Evolutionary conservation across 2,888 invertebrate species (phyloP), one percentile per base, ranked within the genome.

Genomic region (Epirrita christyi): DNA sequence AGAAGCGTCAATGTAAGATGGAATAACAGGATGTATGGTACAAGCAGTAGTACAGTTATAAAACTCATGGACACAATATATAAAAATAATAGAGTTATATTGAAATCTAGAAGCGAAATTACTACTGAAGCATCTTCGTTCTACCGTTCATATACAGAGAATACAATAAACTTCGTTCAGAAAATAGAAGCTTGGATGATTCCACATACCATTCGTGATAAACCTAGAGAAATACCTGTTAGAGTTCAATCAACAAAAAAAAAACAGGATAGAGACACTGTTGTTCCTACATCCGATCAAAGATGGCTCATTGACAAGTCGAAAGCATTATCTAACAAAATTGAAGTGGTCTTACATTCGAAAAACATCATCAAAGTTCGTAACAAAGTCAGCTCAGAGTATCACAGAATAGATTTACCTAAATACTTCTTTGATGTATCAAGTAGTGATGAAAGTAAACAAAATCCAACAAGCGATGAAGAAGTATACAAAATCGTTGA

Each of bases 161-260:
- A 78, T 15, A 71, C 70, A 40, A 76, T 80, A 0, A 80, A 82
- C 55, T 86, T 83, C 46, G 67, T 78, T n/a, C 74, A 81, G 60
- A 75, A 83, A 34, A 72, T 89, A 55, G 77, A 88, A 77, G 85
- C 88, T 1, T 90, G 86, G 83, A 88, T 90, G 88, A 72, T 89
- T 34, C 82, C 86, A 13, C 75, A 74, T 55, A 81, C 76, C 3
- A 72, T 85, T 14, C 63, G 66, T 10, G 72, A 80, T 43, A 70
- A 52, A 28, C 65, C 66, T 1, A 62, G 54, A 46, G 49, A 67
- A 46, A 52, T 68, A 9, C 71, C 75, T 29, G n/a, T 53, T 0
- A 46, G 28, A 53, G 51, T 53, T 14, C 50, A 50, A 37, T 54
- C 61, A 4, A 29, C 43, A 21, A 50, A 40, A 34, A 37, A 67